Percentiles rank a stretch among this genome's conserved stretches.
Conservation (phyloP, 2,797 vertebrate genomes). For the Spheniscus humboldti region DNA sequence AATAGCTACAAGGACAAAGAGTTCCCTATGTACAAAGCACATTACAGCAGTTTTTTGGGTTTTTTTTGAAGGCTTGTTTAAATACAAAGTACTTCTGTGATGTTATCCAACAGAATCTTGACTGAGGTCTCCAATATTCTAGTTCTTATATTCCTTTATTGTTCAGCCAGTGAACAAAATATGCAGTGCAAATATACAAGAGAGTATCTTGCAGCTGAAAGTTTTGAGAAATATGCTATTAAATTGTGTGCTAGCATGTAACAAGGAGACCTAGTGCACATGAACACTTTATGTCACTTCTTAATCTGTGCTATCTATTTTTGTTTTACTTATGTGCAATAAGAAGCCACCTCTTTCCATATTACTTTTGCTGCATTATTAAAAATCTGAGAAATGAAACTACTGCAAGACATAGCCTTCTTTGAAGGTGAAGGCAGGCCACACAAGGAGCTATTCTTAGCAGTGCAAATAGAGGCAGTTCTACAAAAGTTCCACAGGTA, state of each 20-base stretch:
- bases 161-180: neutral
- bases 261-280: neutral
- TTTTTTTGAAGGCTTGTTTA: neutral
- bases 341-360: neutral
- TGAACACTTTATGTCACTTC: neutral
- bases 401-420: neutral
- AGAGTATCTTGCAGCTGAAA: neutral
- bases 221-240: neutral
- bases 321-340: neutral
- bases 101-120: neutral
- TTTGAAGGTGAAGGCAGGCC: neutral
- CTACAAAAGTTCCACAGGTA: neutral
- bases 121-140: neutral
- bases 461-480: neutral
- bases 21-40: neutral
- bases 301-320: neutral
- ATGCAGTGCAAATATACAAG: neutral
- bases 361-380: neutral
- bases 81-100: neutral
- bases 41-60: neutral
- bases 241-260: neutral
- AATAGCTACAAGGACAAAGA: neutral
- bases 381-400: neutral
- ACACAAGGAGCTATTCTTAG: neutral
- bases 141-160: neutral